phyloP scores from a whole-genome alignment of 2,888 invertebrate genomes.

The Callyntrura guangdongensis region DNA sequence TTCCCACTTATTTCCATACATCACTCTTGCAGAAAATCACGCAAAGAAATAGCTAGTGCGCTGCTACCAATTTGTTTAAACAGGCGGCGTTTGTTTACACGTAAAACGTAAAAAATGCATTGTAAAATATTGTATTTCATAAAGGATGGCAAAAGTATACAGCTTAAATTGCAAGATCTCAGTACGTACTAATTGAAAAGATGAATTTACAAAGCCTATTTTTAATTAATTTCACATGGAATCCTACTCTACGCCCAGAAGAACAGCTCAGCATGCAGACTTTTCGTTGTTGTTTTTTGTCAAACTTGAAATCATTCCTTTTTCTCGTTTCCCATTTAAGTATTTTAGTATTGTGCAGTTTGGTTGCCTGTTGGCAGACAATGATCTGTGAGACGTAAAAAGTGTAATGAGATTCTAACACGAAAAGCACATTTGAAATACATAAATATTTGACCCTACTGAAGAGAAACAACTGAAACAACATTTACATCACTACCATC shows the following conservation, averaged over 20 bases:
- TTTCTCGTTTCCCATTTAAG: not conserved
- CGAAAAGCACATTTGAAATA: constrained; percentile 70
- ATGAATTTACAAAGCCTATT: no score
- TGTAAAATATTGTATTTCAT: no score
- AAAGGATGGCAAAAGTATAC: no score
- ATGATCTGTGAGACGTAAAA: constrained; percentile 63
- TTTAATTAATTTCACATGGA: no score
- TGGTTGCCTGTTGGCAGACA: constrained; percentile 64
- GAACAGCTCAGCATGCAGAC: not conserved
- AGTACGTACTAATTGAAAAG: no score
- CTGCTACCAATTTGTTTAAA: no score
- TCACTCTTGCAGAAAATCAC: not conserved
- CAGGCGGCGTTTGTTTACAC: no score
- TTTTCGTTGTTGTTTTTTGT: constrained; percentile 14
- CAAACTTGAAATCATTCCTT: constrained; percentile 46
- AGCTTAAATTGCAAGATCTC: no score
- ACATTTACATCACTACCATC: not conserved
- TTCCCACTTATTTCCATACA: no score
- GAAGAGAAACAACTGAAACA: constrained; percentile 24
- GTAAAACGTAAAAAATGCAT: no score
- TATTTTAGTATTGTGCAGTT: not conserved
- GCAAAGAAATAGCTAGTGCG: not conserved
- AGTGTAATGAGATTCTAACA: constrained; percentile 73
- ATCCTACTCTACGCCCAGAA: no score
- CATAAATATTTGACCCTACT: constrained; percentile 66